Conservation (phyloP, 2,797 vertebrate species). For the Bradypodion ventrale region DNA sequence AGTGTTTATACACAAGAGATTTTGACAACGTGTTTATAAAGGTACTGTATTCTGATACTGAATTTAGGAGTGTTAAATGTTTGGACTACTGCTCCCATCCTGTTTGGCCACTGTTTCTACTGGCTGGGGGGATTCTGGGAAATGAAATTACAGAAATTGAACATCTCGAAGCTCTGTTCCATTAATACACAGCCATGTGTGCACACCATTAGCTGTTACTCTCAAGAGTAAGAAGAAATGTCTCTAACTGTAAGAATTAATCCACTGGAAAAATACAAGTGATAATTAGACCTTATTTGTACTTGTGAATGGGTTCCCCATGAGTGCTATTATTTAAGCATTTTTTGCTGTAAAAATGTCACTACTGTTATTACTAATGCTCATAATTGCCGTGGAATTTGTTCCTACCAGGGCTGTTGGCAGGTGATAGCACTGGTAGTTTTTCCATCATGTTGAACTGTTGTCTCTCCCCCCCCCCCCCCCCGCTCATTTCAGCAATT, state of each 20-base stretch:
- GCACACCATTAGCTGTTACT: neutral
- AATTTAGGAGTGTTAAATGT: no score
- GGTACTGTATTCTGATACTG: no score
- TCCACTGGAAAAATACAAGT: neutral
- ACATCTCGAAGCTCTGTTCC: no score
- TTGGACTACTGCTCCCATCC: no score
- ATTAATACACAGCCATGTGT: neutral
- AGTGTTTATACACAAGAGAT: no score
- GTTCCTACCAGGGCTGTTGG: neutral
- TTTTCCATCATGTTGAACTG: neutral
- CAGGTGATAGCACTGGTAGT: neutral
- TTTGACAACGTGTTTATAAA: no score
- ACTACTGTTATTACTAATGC: neutral
- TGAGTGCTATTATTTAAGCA: neutral
- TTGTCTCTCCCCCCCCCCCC: neutral
- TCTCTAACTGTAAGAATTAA: neutral
- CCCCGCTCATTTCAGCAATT: no score
- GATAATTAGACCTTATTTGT: constrained; percentile 2
- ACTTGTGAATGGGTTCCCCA: neutral
- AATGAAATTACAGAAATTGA: no score
- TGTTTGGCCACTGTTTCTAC: no score
- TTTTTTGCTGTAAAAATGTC: neutral
- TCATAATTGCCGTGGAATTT: constrained; percentile 6
- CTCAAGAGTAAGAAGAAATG: neutral
- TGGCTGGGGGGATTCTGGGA: no score